phyloP scores from a whole-genome alignment of 2,888 invertebrate genomes.

The Nomada fabriciana region DNA sequence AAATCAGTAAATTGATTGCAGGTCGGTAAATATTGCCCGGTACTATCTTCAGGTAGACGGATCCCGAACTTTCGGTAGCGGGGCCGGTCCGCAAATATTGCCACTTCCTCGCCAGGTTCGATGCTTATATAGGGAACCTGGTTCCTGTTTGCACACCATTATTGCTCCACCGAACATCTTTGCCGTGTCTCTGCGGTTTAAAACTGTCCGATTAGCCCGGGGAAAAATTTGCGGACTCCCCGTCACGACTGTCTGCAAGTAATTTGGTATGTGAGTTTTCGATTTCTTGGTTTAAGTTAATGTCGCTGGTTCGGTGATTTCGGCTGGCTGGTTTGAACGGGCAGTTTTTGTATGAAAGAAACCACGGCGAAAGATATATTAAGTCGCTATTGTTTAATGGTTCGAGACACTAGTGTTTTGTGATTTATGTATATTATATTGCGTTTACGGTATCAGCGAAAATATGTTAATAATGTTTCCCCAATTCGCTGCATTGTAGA shows the following conservation, averaged over 20 bases:
- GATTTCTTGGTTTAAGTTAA: neutral
- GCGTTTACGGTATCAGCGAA: no score
- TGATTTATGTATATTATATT: no score
- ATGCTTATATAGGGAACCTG: constrained; percentile 58
- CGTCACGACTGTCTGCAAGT: no score
- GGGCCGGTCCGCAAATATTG: constrained; percentile 75
- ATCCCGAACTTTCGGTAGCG: constrained; percentile 62
- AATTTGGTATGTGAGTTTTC: neutral
- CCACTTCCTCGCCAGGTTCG: constrained; percentile 67
- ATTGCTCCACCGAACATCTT: constrained; percentile 39
- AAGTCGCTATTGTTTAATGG: no score
- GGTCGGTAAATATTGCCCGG: constrained; percentile 67
- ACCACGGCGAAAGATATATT: no score
- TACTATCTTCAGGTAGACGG: constrained; percentile 54
- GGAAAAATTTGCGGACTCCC: neutral
- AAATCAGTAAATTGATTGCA: constrained; percentile 75
- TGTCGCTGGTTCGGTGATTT: neutral
- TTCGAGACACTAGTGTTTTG: no score
- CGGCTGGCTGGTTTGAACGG: no score
- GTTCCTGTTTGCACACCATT: constrained; percentile 72
- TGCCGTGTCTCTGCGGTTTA: constrained; percentile 33
- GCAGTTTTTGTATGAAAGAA: no score
- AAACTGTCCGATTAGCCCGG: neutral
- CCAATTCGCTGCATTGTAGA: no score
- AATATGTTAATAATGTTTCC: no score